Base-by-base conservation (phyloP, 2,888 invertebrate genomes). In the Agonopterix heracliana region DNA sequence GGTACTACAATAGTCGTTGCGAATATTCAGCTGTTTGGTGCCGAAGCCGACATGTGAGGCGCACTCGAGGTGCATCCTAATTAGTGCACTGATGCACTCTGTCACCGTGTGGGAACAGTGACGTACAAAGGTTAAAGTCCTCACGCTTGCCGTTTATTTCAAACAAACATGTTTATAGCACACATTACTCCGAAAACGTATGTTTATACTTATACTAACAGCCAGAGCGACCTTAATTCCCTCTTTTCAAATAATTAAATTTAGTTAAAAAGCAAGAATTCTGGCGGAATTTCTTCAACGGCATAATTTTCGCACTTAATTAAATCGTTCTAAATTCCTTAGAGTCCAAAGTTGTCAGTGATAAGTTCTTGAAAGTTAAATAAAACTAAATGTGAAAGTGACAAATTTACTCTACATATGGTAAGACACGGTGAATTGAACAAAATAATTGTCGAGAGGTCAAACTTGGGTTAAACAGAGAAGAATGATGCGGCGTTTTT, bases 1-100 rank as follows among this genome's bases (percentile, higher is more conserved):
- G 78, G 78, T 81, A 78, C 74, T 78, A 88, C 87, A 87, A 87
- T 87, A 82, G 84, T 75, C 61, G 71, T 82, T 78, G 88, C 87
- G 84, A 87, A 86, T 85, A 83, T 87, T 78, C 71, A 72, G 78
- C 71, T 76, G 84, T 82, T 80, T 77, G 75, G 78, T 76, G 72
- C 68, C 70, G 71, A 67, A 68, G 81, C 81, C 84, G 83, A 77
- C 82, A 72, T 68, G 73, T 68, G 64, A 61, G 64, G 65, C 64
- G 70, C 58, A 74, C 82, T 61, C 68, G 54, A 63, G 52, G 57
- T 66, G 88, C 84, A 88, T 88, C 71, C 72, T 84, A 86, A 88
- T 86, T 74, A 79, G 56, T 78, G 78, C 81, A 76, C 49, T 66
- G 69, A 73, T 85, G 86, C 84, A 82, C 64, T 73, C 57, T 52